Evolutionary conservation across 2,113 vertebrate species (phyloP).

Genomic region (Cranoglanis bouderius): DNA sequence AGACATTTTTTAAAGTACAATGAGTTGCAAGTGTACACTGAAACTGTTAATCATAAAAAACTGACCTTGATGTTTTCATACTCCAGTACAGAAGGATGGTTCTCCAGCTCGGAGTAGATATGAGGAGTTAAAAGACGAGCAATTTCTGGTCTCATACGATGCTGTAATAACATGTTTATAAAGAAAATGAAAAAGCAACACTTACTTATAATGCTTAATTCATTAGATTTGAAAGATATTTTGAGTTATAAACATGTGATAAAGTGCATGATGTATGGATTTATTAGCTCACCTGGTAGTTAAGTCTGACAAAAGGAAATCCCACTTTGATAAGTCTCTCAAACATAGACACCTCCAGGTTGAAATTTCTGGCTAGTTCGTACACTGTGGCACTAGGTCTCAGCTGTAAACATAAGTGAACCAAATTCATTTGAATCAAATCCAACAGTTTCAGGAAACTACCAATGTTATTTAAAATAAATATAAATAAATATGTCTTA

Average conservation of each 20-base stretch:
- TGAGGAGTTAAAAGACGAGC: slow-evolving; percentile 87
- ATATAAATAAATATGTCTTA: neutral
- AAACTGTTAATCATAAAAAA: slow-evolving; percentile 1
- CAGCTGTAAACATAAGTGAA: slow-evolving; percentile 70
- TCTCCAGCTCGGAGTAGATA: slow-evolving; percentile 86
- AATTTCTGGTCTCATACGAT: slow-evolving; percentile 94
- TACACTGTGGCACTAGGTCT: slow-evolving; percentile 89
- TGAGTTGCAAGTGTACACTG: neutral
- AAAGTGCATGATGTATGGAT: neutral
- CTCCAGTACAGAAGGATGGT: slow-evolving; percentile 87
- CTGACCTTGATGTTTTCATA: slow-evolving; percentile 89
- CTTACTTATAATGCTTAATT: neutral
- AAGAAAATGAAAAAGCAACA: neutral
- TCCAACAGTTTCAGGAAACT: neutral
- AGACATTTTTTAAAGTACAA: neutral
- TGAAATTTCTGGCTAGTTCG: slow-evolving; percentile 90
- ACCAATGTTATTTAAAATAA: neutral
- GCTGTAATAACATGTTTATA: slow-evolving; percentile 67
- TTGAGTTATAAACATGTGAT: neutral
- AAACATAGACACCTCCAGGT: slow-evolving; percentile 93
- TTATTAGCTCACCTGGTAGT: slow-evolving; percentile 82
- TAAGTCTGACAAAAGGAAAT: slow-evolving; percentile 86
- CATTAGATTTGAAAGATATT: neutral
- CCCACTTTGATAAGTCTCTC: slow-evolving; percentile 86
- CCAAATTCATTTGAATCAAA: neutral